Evolutionary conservation across 1,140 invertebrate genomes (phyloP).

Genomic region (Cardiocondyla obscurior): DNA sequence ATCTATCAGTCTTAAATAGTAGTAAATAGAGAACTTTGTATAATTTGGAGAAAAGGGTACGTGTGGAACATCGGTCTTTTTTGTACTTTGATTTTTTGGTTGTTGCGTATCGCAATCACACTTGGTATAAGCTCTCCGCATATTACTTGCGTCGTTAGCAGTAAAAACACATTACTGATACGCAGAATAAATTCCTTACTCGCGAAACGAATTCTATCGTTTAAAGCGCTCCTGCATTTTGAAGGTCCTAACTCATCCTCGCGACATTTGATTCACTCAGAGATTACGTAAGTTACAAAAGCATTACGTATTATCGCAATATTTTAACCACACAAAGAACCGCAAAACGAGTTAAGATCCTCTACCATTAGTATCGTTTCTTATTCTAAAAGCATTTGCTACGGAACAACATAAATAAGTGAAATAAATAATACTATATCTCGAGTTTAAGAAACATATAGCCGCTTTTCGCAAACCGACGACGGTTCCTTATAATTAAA

Average conservation of each 20-base stretch:
- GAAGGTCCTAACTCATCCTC: not conserved
- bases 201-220: not conserved
- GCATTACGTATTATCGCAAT: not conserved
- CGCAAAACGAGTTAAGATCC: conserved; percentile 3
- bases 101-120: not conserved
- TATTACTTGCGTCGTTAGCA: not conserved
- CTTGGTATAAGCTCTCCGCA: not conserved
- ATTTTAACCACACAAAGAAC: conserved; percentile 30
- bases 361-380: not conserved
- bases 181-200: not conserved
- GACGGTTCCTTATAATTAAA: conserved; percentile 50
- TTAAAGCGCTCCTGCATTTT: not conserved
- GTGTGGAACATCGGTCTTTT: conserved; percentile 25
- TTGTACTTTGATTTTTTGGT: conserved; percentile 45
- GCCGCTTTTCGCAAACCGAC: not conserved
- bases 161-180: not conserved
- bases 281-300: conserved; percentile 24
- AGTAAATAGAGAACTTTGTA: not conserved
- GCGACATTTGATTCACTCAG: conserved; percentile 2
- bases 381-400: conserved; percentile 1
- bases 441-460: conserved; percentile 13
- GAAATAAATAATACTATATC: conserved; percentile 29
- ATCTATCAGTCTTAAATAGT: conserved; percentile 55
- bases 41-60: conserved; percentile 18
- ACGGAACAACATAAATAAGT: not conserved